Conservation (phyloP, 2,888 invertebrate species). For the Mechanitis messenoides region DNA sequence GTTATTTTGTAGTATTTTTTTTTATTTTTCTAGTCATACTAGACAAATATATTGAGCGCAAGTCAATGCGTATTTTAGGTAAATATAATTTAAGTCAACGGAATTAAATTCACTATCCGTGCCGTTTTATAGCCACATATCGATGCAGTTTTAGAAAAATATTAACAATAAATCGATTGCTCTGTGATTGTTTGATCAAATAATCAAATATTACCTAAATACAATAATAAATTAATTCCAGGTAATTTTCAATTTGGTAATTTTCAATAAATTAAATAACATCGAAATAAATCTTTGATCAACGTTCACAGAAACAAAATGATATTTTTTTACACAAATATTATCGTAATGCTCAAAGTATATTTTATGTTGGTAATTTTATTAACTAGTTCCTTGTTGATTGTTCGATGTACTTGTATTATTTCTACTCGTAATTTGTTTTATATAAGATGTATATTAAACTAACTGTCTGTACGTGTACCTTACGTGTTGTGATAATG, state of each 20-base stretch:
- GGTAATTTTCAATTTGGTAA: neutral
- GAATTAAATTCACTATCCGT: conserved; percentile 51
- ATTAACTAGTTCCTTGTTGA: conserved; percentile 65
- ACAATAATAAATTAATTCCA: neutral
- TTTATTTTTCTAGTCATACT: conserved; percentile 57
- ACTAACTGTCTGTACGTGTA: conserved; percentile 48
- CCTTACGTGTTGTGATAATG: conserved; percentile 72
- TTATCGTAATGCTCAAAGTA: conserved; percentile 71
- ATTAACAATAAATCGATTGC: conserved; percentile 34
- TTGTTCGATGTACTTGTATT: conserved; percentile 52
- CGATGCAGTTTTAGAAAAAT: conserved; percentile 48
- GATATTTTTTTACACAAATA: conserved; percentile 70
- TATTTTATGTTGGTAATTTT: conserved; percentile 71
- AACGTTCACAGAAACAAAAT: conserved; percentile 48
- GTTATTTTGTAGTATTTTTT: conserved; percentile 45
- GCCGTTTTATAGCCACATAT: conserved; percentile 58
- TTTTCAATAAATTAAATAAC: conserved; percentile 10
- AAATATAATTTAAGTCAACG: conserved; percentile 41
- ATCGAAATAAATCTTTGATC: conserved; percentile 16
- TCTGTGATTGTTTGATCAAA: conserved; percentile 36
- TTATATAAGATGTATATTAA: conserved; percentile 41
- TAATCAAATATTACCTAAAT: neutral
- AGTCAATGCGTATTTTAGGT: conserved; percentile 41
- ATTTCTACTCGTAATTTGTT: conserved; percentile 54
- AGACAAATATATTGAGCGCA: conserved; percentile 46